Base-by-base conservation (phyloP, 2,113 vertebrate genomes). In the Mesembrinibis cayennensis region DNA sequence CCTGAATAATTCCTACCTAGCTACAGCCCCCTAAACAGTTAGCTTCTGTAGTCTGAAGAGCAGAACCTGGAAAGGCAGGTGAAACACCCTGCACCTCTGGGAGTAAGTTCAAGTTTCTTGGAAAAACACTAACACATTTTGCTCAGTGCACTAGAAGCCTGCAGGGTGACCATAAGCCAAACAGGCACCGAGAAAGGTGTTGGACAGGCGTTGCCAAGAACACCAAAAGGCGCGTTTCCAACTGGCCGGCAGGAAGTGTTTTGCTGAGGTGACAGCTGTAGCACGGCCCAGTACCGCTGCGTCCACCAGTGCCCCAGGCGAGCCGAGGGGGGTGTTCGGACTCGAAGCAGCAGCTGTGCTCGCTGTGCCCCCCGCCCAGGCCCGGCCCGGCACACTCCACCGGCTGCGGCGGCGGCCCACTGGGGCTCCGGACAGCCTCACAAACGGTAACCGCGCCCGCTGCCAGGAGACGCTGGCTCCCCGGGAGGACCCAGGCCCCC, bases 281-380 rank as follows among this genome's bases (percentile, higher is more conserved):
- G 12, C 50, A 15, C 40, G 25, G n/a, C 67, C 49, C 38, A 8
- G 17, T 0, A 21, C 47, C 8, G 1, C 27, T 1, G 63, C 1
- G 1, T 4, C 22, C 49, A 9, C 13, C 36, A 3, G 10, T 0
- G 18, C 40, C 4, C 30, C 1, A 7, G 5, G 32, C 0, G 2
- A 77, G 16, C 20, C 16, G 5, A 8, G 16, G 42, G 50, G 8
- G 13, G 2, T 7, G 26, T 1, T 10, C 1, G 5, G 19, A 23
- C 11, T 6, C 40, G 21, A 9, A 3, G 38, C 50, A 36, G 25
- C 49, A 23, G 42, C 69, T 7, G 18, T 0, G 11, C 62, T 7
- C 15, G 1, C 29, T 5, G 52, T 5, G 18, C 34, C 30, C 70
- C 7, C 7, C 1, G 11, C 61, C 34, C n/a, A 2, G 30, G 36